Evolutionary conservation across 2,113 vertebrate genomes (phyloP).

Genomic region (Seriola dumerili): DNA sequence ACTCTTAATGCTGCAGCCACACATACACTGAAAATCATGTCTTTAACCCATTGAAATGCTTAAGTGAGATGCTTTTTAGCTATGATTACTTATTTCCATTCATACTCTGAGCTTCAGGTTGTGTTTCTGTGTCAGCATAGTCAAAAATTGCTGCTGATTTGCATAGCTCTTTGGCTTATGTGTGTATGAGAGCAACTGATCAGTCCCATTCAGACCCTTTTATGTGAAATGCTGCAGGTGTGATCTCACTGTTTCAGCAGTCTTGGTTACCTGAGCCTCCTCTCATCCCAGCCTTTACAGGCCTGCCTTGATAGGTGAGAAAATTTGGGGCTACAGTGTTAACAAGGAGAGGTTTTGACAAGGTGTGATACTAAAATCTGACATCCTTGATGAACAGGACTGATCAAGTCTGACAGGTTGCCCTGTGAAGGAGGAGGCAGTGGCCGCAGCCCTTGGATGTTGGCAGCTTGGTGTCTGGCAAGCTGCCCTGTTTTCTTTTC

Average conservation of each 20-base stretch:
- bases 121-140: not conserved
- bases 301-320: not conserved
- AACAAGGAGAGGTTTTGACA: constrained; percentile 5
- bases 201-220: constrained; percentile 7
- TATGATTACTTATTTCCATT: not conserved
- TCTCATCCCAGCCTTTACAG: not conserved
- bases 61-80: not conserved
- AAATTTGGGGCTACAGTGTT: not conserved
- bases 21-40: not conserved
- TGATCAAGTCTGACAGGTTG: constrained; percentile 74
- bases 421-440: constrained; percentile 8
- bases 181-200: not conserved
- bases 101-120: not conserved
- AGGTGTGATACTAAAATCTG: constrained; percentile 45
- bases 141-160: not conserved
- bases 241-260: not conserved
- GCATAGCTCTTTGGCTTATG: not conserved
- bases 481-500: constrained; percentile 17
- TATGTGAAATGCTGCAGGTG: constrained; percentile 8
- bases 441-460: not conserved
- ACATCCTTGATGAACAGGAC: constrained; percentile 41
- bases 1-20: constrained; percentile 14
- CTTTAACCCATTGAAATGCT: not conserved
- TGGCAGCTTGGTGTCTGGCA: constrained; percentile 52
- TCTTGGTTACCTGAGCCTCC: not conserved